Conservation (phyloP, 2,797 vertebrate species). For the Bothrops alternatus region DNA sequence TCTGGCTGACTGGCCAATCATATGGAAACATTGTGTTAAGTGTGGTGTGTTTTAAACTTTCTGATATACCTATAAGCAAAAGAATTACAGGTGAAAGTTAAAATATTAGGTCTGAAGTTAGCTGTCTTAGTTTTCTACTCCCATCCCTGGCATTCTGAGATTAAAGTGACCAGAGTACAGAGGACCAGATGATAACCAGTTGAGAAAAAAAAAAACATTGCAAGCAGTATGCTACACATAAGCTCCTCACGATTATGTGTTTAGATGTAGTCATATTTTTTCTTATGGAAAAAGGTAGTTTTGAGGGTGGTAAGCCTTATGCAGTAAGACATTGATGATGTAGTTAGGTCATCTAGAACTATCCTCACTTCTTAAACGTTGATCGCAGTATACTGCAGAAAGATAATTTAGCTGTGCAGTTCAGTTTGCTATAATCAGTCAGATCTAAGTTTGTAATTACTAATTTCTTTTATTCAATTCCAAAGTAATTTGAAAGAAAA, state of each 20-base stretch:
- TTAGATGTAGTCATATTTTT: not conserved
- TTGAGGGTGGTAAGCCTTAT: not conserved
- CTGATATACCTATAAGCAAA: constrained; percentile 2
- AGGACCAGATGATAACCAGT: not conserved
- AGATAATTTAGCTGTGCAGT: not conserved
- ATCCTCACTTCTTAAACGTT: not conserved
- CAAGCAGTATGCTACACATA: not conserved
- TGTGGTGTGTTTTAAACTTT: not conserved
- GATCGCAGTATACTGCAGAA: not conserved
- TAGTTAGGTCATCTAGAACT: not conserved
- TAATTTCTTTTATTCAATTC: not conserved
- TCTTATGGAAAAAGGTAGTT: not conserved
- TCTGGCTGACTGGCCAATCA: not conserved
- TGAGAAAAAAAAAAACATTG: not conserved
- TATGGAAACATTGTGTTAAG: not conserved
- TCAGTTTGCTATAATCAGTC: not conserved
- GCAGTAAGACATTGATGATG: not conserved
- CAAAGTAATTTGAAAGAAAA: not conserved
- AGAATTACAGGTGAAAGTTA: not conserved
- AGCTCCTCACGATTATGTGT: not conserved
- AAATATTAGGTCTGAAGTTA: not conserved
- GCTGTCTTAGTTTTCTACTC: not conserved
- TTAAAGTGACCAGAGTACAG: not conserved
- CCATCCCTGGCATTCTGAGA: not conserved
- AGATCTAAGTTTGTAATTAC: not conserved